Evolutionary conservation across 2,888 invertebrate species (phyloP), one percentile per base, ranked within the genome.

Genomic region (Vanessa cardui): DNA sequence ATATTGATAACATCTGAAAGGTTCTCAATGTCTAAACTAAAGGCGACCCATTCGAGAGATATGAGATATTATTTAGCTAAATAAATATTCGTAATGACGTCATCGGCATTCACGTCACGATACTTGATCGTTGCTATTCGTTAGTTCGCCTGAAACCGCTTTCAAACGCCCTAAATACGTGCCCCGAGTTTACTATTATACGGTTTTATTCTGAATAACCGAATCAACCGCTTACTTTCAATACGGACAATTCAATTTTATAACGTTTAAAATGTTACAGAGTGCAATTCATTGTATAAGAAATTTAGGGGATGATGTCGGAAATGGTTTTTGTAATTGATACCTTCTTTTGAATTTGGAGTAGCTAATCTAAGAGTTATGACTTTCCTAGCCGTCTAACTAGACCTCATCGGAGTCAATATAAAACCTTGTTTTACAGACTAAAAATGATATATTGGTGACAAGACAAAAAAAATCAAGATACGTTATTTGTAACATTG

Each of bases 91-190:
- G n/a, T 49, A 49, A 33, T 61, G 26, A 61, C 33, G 18, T 31
- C 49, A 61, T 61, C 12, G n/a, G 31, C 15, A 62, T 62, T 62
- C 62, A 18, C 44, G n/a, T 26, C 52, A 54, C 54, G 54, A 26
- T 44, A 56, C 39, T 56, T 39, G 56, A 56, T 56, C 56, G 64
- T 61, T 56, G 60, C 54, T 61, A 54, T 56, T 54, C 56, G 61
- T 47, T 61, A 66, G 54, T 54, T 60, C 52, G 62, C 18, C 56
- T 31, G 59, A 54, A 66, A 56, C 54, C 65, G 45, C 46, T 60
- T 66, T 47, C 49, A 62, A 66, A 56, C 58, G 58, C 58, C 44
- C 31, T 21, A 8, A 26, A 56, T 50, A 66, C 62, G 66, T 66
- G 65, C 60, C 31, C 44, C 33, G 65, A 18, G 33, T 56, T 56